Base-by-base conservation (phyloP, 2,797 vertebrate genomes). In the Notamacropus eugenii region DNA sequence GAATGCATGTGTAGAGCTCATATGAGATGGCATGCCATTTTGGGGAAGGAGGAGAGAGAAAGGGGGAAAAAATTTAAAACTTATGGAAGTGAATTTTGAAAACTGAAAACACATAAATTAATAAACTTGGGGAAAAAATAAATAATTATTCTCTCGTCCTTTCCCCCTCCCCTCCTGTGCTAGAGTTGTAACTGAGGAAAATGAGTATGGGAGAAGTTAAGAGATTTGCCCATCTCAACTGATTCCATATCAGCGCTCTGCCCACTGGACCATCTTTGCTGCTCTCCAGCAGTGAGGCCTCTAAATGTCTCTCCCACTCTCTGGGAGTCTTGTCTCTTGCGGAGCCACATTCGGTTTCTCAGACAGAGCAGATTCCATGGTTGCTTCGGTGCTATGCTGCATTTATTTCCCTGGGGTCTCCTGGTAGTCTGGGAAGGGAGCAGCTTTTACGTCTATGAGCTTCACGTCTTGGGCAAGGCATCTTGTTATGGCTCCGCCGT, bases 351-450 rank as follows among this genome's bases (percentile, higher is more conserved):
- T 74, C 59, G n/a, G n/a, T 16, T 58, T 54, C 91, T 40, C 28
- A 74, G 97, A 29, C 62, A 90, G 54, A 34, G 67, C 52, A 90
- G 82, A 82, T 34, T 57, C n/a, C 19, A 40, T 27, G 5, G 12
- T 1, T 14, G 29, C 55, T 55, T 34, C 90, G n/a, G 12, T 31
- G 67, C 58, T 54, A 90, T 62, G 93, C 0, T 2, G 50, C 29
- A 10, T 50, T 0, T 22, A 10, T 93, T 19, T 9, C n/a, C 55
- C 40, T n/a, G 22, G 87, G 87, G 94, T 22, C 67, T n/a, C 10
- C 91, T 3, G 8, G 93, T 12, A 82, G 90, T 59, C 87, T 8
- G 6, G 91, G 87, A 62, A 95, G 74, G 58, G 55, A 96, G 92
- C 27, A 34, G 46, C 24, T 8, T 50, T 62, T 90, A 12, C 0